These are phyloP conservation scores for Nineta flava DNA, from an alignment of 2,888 invertebrate species.

Conservation along the genomic window DNA sequence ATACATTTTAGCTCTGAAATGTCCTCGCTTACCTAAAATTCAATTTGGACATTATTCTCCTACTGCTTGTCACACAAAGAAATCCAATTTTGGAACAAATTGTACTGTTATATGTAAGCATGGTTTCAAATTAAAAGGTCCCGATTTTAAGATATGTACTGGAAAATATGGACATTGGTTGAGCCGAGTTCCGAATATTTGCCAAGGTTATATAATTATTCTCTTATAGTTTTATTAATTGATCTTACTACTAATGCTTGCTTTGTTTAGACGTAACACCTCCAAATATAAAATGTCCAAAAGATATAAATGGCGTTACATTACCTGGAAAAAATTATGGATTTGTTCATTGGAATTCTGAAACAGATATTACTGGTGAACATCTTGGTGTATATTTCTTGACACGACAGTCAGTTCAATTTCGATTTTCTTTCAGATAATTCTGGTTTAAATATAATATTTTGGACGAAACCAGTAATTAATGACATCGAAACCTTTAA, in stretches of 20 bases:
- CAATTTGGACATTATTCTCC: conserved; percentile 37
- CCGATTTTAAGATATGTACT: conserved; percentile 32
- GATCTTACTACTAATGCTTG: background rate
- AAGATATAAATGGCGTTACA: conserved; percentile 30
- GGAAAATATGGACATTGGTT: conserved; percentile 39
- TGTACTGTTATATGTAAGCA: conserved; percentile 40
- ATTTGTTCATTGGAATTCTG: conserved; percentile 30
- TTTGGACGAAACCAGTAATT: conserved; percentile 42
- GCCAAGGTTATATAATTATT: conserved; percentile 10
- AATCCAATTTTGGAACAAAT: conserved; percentile 38
- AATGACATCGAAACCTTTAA: conserved; percentile 26
- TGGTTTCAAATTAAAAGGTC: conserved; percentile 41
- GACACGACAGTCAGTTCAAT: no score
- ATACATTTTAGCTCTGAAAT: conserved; percentile 25
- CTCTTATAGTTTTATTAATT: conserved; percentile 2
- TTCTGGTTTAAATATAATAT: conserved; percentile 32
- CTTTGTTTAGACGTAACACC: conserved; percentile 36
- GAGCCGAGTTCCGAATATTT: conserved; percentile 24
- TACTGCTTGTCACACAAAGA: conserved; percentile 32
- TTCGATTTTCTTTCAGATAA: conserved; percentile 27
- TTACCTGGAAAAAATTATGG: conserved; percentile 34
- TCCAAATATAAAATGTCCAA: conserved; percentile 39
- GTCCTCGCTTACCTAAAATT: conserved; percentile 32
- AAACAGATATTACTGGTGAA: conserved; percentile 24
- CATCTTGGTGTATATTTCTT: background rate